Conservation (phyloP, 1,140 invertebrate species). For the Sesamia nonagrioides region DNA sequence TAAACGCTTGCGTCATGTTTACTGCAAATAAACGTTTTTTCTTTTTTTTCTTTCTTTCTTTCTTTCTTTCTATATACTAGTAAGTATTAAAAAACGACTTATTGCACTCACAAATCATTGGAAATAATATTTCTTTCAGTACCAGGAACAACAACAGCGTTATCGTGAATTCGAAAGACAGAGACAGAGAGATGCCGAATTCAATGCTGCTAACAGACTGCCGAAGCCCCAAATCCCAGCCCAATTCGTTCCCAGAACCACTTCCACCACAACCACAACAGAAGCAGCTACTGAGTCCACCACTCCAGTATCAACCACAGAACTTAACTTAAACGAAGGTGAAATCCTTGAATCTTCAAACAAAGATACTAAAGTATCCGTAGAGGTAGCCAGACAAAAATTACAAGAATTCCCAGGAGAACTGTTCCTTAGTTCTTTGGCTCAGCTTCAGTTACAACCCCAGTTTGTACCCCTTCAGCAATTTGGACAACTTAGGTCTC, state of each 20-base stretch:
- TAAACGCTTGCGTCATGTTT: too few relatives aligned
- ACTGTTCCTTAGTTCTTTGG: conserved; percentile 72
- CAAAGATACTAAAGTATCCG: conserved; percentile 62
- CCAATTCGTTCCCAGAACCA: conserved; percentile 69
- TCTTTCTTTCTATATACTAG: background rate
- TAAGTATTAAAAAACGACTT: background rate
- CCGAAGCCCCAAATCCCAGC: conserved; percentile 68
- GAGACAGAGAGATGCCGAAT: conserved; percentile 67
- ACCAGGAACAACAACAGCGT: conserved; percentile 74
- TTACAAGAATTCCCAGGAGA: conserved; percentile 79
- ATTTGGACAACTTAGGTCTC: conserved; percentile 69
- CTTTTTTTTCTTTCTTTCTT: too few relatives aligned
- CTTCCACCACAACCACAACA: conserved; percentile 54
- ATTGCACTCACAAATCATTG: background rate
- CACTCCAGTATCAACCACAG: conserved; percentile 68
- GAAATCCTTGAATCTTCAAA: conserved; percentile 63
- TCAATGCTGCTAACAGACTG: conserved; percentile 62
- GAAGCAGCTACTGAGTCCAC: conserved; percentile 65
- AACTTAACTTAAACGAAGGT: conserved; percentile 71
- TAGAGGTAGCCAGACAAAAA: conserved; percentile 80
- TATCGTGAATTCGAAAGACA: conserved; percentile 75
- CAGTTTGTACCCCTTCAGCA: conserved; percentile 72
- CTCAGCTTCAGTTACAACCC: conserved; percentile 74
- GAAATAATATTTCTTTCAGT: conserved; percentile 60
- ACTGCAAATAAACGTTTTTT: too few relatives aligned